Conservation (phyloP, 1,140 invertebrate species). For the Penaeus indicus region DNA sequence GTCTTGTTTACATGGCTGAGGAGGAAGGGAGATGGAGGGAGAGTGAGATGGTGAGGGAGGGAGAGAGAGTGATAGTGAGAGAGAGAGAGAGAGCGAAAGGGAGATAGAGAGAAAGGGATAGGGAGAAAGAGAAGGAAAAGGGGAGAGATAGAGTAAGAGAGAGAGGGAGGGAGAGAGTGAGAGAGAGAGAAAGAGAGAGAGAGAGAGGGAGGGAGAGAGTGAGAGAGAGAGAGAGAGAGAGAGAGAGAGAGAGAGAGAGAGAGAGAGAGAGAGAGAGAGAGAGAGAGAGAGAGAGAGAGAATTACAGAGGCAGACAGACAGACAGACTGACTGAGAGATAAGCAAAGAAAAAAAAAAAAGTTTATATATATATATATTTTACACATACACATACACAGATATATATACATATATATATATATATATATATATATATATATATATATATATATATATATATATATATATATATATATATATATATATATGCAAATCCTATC, state of each 20-base stretch:
- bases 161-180: neutral
- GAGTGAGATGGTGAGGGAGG: neutral
- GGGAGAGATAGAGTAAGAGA: neutral
- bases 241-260: neutral
- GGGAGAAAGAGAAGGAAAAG: constrained; percentile 24
- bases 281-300: constrained; percentile 1
- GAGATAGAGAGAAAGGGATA: neutral
- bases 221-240: neutral
- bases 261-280: neutral
- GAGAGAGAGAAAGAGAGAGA: neutral
- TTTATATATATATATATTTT: neutral
- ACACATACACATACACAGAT: neutral
- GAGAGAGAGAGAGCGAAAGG: constrained; percentile 14
- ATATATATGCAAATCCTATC: no score
- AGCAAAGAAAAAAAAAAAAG: neutral
- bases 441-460: neutral
- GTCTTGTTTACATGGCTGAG: no score
- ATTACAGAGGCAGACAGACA: constrained; percentile 23
- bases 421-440: constrained; percentile 28
- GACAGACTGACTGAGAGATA: constrained; percentile 24
- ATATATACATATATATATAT: constrained; percentile 23
- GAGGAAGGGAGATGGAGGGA: neutral
- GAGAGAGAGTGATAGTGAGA: neutral
- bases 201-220: neutral
- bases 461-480: no score